Evolutionary conservation across 2,888 invertebrate genomes (phyloP).

Genomic region (Icerya purchasi): DNA sequence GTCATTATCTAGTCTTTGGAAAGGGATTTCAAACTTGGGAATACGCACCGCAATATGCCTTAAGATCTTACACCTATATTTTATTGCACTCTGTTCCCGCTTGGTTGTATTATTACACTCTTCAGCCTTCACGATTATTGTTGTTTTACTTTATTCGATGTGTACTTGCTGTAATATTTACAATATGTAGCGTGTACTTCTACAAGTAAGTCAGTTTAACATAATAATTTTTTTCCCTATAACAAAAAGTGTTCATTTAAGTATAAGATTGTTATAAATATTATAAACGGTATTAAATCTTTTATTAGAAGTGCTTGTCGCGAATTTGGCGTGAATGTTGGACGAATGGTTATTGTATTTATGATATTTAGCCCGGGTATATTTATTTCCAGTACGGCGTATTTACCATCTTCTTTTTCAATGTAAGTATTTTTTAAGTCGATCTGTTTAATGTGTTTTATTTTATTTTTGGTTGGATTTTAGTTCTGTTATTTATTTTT

Average conservation of each 20-base stretch:
- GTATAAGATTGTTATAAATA: no score
- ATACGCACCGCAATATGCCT: slow-evolving; percentile 82
- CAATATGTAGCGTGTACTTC: slow-evolving; percentile 73
- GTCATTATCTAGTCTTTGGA: slow-evolving; percentile 61
- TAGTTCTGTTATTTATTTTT: no score
- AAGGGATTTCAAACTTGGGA: slow-evolving; percentile 98
- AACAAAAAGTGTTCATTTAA: background rate
- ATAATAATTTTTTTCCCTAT: background rate
- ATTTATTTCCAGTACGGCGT: slow-evolving; percentile 69
- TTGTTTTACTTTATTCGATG: slow-evolving; percentile 76
- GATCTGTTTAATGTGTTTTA: background rate
- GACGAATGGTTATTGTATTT: slow-evolving; percentile 57
- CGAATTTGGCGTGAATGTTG: slow-evolving; percentile 75
- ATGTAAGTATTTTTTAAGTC: slow-evolving; percentile 29
- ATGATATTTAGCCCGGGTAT: slow-evolving; percentile 71
- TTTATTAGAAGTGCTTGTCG: slow-evolving; percentile 72
- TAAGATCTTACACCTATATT: slow-evolving; percentile 85
- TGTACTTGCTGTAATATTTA: slow-evolving; percentile 54
- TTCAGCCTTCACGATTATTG: slow-evolving; percentile 56
- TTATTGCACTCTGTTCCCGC: slow-evolving; percentile 74
- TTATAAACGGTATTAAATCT: no score
- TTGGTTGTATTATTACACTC: slow-evolving; percentile 49
- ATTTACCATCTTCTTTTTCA: slow-evolving; percentile 88
- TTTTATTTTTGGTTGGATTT: background rate
- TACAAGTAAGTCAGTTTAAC: slow-evolving; percentile 52